phyloP scores from a whole-genome alignment of 1,140 invertebrate genomes.

The Solen grandis region DNA sequence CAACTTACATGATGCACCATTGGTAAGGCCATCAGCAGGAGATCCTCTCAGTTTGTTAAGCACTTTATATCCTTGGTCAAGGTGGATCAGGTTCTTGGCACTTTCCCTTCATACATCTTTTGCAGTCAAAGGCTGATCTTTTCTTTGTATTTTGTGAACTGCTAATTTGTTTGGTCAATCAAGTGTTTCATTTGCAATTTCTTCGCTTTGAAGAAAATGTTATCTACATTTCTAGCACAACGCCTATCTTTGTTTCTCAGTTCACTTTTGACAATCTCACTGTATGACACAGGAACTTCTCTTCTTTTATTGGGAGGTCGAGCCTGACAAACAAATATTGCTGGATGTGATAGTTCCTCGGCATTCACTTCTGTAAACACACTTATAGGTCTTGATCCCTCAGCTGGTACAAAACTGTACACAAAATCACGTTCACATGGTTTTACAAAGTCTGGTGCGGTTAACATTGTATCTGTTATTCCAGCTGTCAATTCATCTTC shows the following conservation, averaged over 20 bases:
- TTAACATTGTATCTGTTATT: slow-evolving; percentile 51
- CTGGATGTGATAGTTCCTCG: slow-evolving; percentile 57
- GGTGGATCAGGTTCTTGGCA: slow-evolving; percentile 22
- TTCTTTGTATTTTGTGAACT: slow-evolving; percentile 59
- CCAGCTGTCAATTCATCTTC: slow-evolving; percentile 35
- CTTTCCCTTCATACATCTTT: slow-evolving; percentile 50
- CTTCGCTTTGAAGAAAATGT: slow-evolving; percentile 61
- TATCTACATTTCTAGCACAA: slow-evolving; percentile 45
- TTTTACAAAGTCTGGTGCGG: slow-evolving; percentile 56
- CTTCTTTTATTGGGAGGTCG: slow-evolving; percentile 47
- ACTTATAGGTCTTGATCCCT: slow-evolving; percentile 53
- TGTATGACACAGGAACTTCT: slow-evolving; percentile 50
- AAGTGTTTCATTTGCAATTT: slow-evolving; percentile 62
- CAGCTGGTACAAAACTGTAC: slow-evolving; percentile 56
- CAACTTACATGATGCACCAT: slow-evolving; percentile 24
- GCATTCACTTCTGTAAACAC: slow-evolving; percentile 43
- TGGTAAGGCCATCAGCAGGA: slow-evolving; percentile 41
- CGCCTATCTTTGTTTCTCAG: slow-evolving; percentile 51
- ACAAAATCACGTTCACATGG: slow-evolving; percentile 53
- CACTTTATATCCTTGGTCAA: slow-evolving; percentile 61
- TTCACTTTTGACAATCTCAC: slow-evolving; percentile 55
- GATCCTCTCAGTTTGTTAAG: slow-evolving; percentile 55
- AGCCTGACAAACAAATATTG: slow-evolving; percentile 56
- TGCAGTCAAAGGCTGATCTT: slow-evolving; percentile 47
- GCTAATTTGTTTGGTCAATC: slow-evolving; percentile 43